Evolutionary conservation across 2,888 invertebrate species (phyloP), one percentile per base, ranked within the genome.

Genomic region (Phasia obesa): DNA sequence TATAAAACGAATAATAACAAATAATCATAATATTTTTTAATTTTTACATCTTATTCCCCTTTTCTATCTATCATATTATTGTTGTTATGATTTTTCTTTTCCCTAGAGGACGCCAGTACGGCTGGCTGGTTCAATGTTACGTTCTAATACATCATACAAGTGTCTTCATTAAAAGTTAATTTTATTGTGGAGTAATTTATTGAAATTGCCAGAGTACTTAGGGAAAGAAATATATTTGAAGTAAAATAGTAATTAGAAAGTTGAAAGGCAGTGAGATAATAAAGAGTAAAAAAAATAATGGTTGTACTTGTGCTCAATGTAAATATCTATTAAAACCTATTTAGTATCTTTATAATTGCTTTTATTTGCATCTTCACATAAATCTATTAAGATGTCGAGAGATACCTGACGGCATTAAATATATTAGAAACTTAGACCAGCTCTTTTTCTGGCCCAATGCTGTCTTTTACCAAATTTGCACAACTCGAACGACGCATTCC

Each of bases 51-150:
- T 60, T 27, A 6, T 47, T 53, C 27, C 42, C 38, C 27, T 25
- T 64, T 17, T 9, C n/a, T 15, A 55, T 64, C 1, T 23, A 4
- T 17, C 7, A 64, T 21, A 31, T 65, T 60, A 53, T 23, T 49
- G 27, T 38, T 27, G 3, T 27, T 67, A 27, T 67, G n/a, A 19
- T 47, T 17, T 4, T 5, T 47, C 17, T 47, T 17, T 55, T 60
- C 38, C 44, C 57, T 71, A 44, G 67, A 57, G 44, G 76, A 81
- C 76, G 81, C 71, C 77, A 73, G 47, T 49, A 27, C 62, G 71
- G 77, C 71, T 60, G 65, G 67, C 38, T 44, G 11, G 5, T 49
- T 25, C 44, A 64, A 44, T 35, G 5, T 1, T 19, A 19, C 11
- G 1, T n/a, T 9, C 53, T 31, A 38, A 19, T 27, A n/a, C n/a